Evolutionary conservation across 2,113 vertebrate genomes (phyloP).

Genomic region (Oncorhynchus tshawytscha): DNA sequence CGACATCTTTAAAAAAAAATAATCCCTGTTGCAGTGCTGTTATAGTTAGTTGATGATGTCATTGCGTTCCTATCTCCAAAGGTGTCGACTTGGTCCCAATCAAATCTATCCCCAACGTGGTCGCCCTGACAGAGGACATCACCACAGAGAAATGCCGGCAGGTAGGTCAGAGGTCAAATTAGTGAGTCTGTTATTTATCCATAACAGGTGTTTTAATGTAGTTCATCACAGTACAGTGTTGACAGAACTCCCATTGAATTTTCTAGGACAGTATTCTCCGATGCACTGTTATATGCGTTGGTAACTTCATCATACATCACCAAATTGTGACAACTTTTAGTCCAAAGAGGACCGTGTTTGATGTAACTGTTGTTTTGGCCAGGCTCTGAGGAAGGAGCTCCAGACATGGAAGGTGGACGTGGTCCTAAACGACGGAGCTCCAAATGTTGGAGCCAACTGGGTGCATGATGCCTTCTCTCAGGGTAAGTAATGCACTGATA

Average conservation of each 20-base stretch:
- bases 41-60: background rate
- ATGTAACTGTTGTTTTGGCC: background rate
- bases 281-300: too few species aligned
- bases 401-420: constrained; percentile 97
- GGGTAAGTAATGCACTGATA: constrained; percentile 66
- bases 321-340: too few species aligned
- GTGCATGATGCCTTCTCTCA: constrained; percentile 92
- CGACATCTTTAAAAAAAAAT: too few species aligned
- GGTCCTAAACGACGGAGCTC: constrained; percentile 92
- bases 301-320: too few species aligned
- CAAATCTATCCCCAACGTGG: constrained; percentile 88
- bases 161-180: constrained; percentile 62
- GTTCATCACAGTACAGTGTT: too few species aligned
- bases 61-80: constrained; percentile 41
- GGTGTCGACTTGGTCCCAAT: constrained; percentile 96
- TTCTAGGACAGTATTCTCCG: too few species aligned
- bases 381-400: constrained; percentile 91
- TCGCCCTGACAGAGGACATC: constrained; percentile 92
- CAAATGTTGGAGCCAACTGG: constrained; percentile 96
- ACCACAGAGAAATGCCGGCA: constrained; percentile 92
- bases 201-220: too few species aligned
- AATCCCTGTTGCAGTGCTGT: background rate
- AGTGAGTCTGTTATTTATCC: too few species aligned
- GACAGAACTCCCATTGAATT: too few species aligned
- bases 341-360: background rate